Percentiles rank a stretch among this genome's conserved stretches.
Conservation (phyloP, 2,888 invertebrate genomes). For the Ormia ochracea region DNA sequence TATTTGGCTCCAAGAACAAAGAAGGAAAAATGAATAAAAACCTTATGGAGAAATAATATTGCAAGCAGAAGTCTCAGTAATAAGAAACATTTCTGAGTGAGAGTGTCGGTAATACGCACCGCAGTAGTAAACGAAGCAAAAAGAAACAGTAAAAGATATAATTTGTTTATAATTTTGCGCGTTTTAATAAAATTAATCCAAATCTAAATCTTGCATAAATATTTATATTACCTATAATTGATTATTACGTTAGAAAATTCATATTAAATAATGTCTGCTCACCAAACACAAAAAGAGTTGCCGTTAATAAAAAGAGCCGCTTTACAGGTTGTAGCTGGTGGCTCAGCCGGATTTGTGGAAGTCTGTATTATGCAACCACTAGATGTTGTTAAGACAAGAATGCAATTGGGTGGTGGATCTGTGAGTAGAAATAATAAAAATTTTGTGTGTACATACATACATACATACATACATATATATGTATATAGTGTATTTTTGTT, state of each 20-base stretch:
- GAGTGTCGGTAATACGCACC: slow-evolving; percentile 7
- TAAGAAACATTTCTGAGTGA: slow-evolving; percentile 44
- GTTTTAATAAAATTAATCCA: slow-evolving; percentile 29
- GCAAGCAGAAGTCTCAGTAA: slow-evolving; percentile 40
- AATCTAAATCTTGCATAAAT: too few relatives aligned
- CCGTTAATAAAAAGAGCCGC: slow-evolving; percentile 70
- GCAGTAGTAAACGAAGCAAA: slow-evolving; percentile 4
- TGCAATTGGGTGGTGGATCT: slow-evolving; percentile 80
- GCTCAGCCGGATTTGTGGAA: slow-evolving; percentile 95
- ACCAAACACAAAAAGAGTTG: slow-evolving; percentile 64
- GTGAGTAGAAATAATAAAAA: slow-evolving; percentile 66
- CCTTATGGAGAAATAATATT: slow-evolving; percentile 49
- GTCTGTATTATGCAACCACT: slow-evolving; percentile 97
- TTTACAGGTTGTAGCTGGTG: slow-evolving; percentile 82
- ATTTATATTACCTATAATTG: not conserved
- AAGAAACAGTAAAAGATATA: slow-evolving; percentile 2
- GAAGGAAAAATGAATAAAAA: slow-evolving; percentile 12
- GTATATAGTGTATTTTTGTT: too few relatives aligned
- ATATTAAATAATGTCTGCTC: slow-evolving; percentile 34
- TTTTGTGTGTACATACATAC: not conserved
- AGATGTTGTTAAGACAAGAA: slow-evolving; percentile 93
- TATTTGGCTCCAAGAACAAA: slow-evolving; percentile 1
- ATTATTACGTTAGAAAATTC: not conserved
- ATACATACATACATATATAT: not conserved
- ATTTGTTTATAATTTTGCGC: slow-evolving; percentile 29